These are phyloP conservation scores for Aradophagus sp. DNA, from an alignment of 1,140 invertebrate genomes.

Conservation along the genomic window DNA sequence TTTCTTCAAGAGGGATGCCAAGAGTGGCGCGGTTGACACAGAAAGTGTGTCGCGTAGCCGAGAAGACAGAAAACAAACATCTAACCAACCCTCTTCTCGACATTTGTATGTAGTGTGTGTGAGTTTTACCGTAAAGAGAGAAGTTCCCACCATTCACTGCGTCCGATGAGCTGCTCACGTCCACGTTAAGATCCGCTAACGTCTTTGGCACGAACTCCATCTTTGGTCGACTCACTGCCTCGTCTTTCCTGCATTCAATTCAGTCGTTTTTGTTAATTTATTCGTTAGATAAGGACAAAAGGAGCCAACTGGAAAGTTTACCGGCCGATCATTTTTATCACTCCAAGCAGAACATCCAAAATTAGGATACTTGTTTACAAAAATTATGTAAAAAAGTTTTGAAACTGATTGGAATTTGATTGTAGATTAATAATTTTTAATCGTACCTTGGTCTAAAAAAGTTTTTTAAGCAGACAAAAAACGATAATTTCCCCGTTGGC, in stretches of 20 bases:
- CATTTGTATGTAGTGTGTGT: conserved; percentile 59
- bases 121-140: conserved; percentile 70
- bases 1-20: conserved; percentile 41
- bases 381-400: no score
- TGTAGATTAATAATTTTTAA: no score
- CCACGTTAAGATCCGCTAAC: conserved; percentile 89
- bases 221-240: conserved; percentile 91
- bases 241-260: conserved; percentile 82
- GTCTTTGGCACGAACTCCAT: conserved; percentile 95
- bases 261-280: not conserved
- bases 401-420: no score
- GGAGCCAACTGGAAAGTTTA: no score
- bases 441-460: no score
- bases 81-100: conserved; percentile 62
- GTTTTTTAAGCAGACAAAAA: no score
- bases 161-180: conserved; percentile 73
- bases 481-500: no score
- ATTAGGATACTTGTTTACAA: no score
- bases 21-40: conserved; percentile 41
- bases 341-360: no score
- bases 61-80: conserved; percentile 63
- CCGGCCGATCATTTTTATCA: no score
- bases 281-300: no score
- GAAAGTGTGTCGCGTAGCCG: conserved; percentile 54
- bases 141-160: conserved; percentile 77